Conservation (phyloP, 2,113 vertebrate species). For the Muscicapa adusta region DNA sequence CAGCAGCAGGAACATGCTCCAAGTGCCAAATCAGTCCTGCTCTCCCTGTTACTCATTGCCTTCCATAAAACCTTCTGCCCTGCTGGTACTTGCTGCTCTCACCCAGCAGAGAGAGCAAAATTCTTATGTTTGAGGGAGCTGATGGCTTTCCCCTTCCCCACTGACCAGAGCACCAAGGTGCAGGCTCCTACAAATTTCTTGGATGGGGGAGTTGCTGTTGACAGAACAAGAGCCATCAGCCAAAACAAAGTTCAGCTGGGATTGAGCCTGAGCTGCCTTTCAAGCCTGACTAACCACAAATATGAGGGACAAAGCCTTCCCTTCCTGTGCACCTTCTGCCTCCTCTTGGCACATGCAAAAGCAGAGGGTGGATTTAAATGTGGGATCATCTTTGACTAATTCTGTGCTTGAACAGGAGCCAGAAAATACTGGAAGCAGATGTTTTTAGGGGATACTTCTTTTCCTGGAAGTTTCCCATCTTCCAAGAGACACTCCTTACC, state of each 20-base stretch:
- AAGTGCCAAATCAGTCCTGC: neutral
- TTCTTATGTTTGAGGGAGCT: neutral
- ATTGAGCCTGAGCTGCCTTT: neutral
- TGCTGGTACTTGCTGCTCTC: neutral
- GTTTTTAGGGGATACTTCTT: neutral
- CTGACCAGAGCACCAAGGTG: neutral
- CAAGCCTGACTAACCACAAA: neutral
- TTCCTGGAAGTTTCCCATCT: neutral
- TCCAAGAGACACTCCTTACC: neutral
- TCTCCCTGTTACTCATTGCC: neutral
- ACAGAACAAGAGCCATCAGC: neutral
- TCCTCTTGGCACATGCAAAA: neutral
- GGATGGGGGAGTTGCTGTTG: neutral
- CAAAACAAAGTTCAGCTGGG: neutral
- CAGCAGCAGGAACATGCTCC: fast-evolving
- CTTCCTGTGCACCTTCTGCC: neutral
- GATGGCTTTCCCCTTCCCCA: neutral
- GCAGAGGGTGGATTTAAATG: neutral
- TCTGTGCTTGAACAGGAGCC: neutral
- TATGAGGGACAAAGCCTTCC: neutral
- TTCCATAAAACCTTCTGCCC: neutral
- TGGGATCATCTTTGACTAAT: neutral
- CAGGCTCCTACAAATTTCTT: neutral
- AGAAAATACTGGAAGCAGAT: constrained; percentile 16
- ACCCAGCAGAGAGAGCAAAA: neutral